Base-by-base conservation (phyloP, 1,140 invertebrate genomes). In the Trichoplusia ni region DNA sequence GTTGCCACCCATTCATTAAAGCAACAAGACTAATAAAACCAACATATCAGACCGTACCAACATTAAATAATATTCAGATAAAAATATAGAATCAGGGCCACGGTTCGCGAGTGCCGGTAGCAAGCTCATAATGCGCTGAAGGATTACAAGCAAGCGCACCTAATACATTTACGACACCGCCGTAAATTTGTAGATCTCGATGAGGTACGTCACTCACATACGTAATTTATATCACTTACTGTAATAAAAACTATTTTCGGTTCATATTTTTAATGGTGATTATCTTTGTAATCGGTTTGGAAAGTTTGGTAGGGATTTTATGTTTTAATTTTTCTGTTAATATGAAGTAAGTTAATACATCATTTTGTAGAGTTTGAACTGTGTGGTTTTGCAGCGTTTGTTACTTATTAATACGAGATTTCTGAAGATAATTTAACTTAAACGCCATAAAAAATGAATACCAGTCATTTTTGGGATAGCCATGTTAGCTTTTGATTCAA, bases 161-260 rank as follows among this genome's bases (percentile, higher is more conserved):
- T 78, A 75, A 79, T 77, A 73, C 77, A 75, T 84, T 84, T 85
- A 85, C 78, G 75, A 85, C 77, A 67, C 64, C 66, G 69, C 69
- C 77, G 77, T 82, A 82, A 83, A 83, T 77, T 73, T 64, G 71
- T 78, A 74, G 67, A 74, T 69, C 73, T 78, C 74, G 69, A 82
- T 82, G 72, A 73, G 70, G 71, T 51, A 75, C 71, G 68, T 71
- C 67, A 78, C 68, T 70, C 61, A 51, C n/a, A 37, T 54, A 68
- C 64, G 44, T 71, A 71, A 84, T 79, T 83, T 78, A 77, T 76
- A 67, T 71, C 63, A 60, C 49, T 29, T 46, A 47, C 29, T 64
- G 63, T 67, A 73, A 68, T 73, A 73, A 71, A 71, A 68, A 67
- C 68, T 69, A 73, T 79, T 68, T 68, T 70, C 51, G 29, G 27